Evolutionary conservation across 2,797 vertebrate genomes (phyloP).

Genomic region (Onychomys torridus): DNA sequence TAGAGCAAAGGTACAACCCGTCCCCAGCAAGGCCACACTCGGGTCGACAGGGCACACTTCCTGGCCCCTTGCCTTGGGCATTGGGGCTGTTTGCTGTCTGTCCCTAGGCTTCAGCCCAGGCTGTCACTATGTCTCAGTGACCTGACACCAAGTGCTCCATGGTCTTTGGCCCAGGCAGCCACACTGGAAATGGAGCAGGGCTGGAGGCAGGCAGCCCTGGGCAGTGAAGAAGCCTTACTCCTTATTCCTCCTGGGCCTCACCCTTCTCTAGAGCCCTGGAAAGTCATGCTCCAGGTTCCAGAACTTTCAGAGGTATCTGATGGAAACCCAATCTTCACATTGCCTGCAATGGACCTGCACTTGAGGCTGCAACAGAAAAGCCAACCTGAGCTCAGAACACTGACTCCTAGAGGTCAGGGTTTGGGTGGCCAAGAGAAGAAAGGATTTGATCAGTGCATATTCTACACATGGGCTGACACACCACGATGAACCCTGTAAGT

Average conservation of each 20-base stretch:
- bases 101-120: not conserved
- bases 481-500: not conserved
- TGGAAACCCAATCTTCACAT: not conserved
- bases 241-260: not conserved
- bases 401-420: not conserved
- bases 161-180: not conserved
- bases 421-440: not conserved
- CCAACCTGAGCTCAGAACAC: not conserved
- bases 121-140: not conserved
- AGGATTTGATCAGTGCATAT: not conserved
- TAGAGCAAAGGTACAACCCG: not conserved
- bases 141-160: not conserved
- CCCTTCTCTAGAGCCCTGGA: not conserved
- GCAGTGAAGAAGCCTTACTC: not conserved
- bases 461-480: not conserved
- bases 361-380: not conserved
- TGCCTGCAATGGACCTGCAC: too few species aligned
- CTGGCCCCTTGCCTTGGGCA: not conserved
- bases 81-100: not conserved
- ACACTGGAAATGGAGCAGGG: rapidly evolving
- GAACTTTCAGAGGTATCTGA: not conserved
- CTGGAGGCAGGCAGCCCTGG: rapidly evolving
- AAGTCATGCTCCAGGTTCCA: not conserved
- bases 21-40: not conserved
- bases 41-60: not conserved